Percentiles rank a stretch among this genome's conserved stretches.
These are phyloP conservation scores for Enteromius thamalakanensis DNA, from an alignment of 2,797 vertebrate genomes.

Conservation along the genomic window DNA sequence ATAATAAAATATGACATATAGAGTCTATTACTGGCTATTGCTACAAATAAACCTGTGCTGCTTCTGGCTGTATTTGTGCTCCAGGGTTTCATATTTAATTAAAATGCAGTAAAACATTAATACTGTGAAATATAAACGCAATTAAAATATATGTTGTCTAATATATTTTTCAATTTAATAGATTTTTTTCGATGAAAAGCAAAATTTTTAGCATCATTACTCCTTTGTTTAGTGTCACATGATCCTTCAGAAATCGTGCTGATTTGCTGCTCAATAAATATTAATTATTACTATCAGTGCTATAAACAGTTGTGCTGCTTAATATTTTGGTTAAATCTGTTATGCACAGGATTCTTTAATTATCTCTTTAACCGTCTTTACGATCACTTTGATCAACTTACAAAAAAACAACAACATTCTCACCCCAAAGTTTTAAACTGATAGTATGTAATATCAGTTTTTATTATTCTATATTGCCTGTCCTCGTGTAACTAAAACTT, in stretches of 20 bases:
- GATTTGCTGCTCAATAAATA: not conserved
- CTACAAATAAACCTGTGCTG: too few relatives aligned
- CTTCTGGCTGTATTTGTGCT: too few relatives aligned
- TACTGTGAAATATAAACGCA: not conserved
- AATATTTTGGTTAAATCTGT: not conserved
- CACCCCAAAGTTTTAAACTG: not conserved
- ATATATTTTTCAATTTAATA: not conserved
- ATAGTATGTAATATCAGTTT: not conserved
- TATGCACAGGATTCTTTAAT: not conserved
- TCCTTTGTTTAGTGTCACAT: not conserved
- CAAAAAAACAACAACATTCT: not conserved
- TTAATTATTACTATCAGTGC: not conserved
- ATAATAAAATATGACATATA: too few relatives aligned
- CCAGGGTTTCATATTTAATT: not conserved
- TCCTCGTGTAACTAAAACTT: not conserved
- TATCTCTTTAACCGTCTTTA: not conserved
- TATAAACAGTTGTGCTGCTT: not conserved
- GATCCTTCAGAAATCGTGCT: not conserved
- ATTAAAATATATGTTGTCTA: not conserved
- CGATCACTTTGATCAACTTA: not conserved
- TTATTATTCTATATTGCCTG: not conserved
- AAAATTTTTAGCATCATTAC: not conserved
- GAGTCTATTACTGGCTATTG: too few relatives aligned
- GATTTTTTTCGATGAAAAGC: not conserved
- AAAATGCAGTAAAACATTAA: not conserved